These are phyloP conservation scores for Cerceris rybyensis DNA, from an alignment of 2,888 invertebrate genomes.

Conservation along the genomic window DNA sequence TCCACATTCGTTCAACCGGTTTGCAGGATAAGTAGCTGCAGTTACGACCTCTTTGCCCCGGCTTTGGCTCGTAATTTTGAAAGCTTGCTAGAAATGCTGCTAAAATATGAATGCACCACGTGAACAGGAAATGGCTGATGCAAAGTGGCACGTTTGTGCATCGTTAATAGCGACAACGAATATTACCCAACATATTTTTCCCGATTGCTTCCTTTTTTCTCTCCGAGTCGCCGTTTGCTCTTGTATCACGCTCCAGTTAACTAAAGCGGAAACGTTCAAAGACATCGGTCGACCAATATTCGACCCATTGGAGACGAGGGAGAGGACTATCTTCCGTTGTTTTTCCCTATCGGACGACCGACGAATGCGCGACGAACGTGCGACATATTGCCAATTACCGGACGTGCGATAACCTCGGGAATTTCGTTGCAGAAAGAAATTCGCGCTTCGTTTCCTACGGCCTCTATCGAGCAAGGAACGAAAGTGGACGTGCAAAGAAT, in stretches of 20 bases:
- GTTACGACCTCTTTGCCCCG: too few relatives aligned
- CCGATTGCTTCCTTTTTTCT: not conserved
- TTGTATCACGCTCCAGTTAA: too few relatives aligned
- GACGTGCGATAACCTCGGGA: too few relatives aligned
- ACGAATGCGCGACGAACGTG: too few relatives aligned
- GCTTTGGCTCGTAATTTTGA: not conserved
- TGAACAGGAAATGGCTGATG: not conserved
- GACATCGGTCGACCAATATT: not conserved
- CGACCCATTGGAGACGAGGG: not conserved
- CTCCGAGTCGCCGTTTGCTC: not conserved
- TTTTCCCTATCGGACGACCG: not conserved
- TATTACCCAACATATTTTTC: not conserved
- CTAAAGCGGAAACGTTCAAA: too few relatives aligned
- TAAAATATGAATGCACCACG: not conserved
- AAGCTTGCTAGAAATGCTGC: not conserved
- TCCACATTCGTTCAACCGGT: too few relatives aligned
- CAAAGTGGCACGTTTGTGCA: not conserved
- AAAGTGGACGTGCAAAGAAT: too few relatives aligned
- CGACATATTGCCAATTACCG: too few relatives aligned
- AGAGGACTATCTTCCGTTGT: not conserved
- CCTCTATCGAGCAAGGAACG: too few relatives aligned
- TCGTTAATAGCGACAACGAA: not conserved
- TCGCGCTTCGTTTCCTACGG: too few relatives aligned
- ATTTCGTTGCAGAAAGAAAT: too few relatives aligned
- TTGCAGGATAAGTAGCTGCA: too few relatives aligned